phyloP scores from a whole-genome alignment of 1,140 invertebrate genomes.

The Apocrypta bakeri region DNA sequence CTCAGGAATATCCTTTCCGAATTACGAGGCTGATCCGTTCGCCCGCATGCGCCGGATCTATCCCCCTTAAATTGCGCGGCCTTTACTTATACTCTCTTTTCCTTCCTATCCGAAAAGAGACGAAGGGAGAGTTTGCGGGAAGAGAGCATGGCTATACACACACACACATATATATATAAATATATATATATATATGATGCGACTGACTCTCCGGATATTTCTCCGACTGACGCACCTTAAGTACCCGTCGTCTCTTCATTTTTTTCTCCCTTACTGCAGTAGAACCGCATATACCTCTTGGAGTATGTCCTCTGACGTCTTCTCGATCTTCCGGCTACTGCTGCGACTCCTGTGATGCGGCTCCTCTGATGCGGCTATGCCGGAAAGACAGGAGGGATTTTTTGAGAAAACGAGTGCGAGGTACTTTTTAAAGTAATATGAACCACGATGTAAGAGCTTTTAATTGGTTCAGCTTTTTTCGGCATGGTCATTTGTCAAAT shows the following conservation, averaged over 20 bases:
- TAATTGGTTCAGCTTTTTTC: background rate
- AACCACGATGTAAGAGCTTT: background rate
- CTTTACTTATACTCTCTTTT: conserved; percentile 25
- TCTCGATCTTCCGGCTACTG: background rate
- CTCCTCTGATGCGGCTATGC: background rate
- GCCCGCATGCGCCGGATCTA: conserved; percentile 19
- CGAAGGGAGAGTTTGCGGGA: background rate
- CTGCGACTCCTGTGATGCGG: too few species aligned
- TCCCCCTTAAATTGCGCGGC: conserved; percentile 44
- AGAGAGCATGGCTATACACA: background rate
- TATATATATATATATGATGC: conserved; percentile 8
- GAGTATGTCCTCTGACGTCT: background rate
- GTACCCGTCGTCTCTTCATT: conserved; percentile 14
- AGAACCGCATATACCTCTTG: background rate
- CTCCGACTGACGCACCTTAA: conserved; percentile 35
- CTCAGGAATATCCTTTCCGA: conserved; percentile 2
- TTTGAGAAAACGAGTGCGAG: background rate
- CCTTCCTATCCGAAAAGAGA: background rate
- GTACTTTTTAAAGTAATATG: background rate
- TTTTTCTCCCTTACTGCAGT: background rate
- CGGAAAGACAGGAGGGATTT: background rate
- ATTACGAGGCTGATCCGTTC: conserved; percentile 38
- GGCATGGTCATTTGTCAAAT: too few species aligned
- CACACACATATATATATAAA: background rate
- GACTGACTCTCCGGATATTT: background rate